These are phyloP conservation scores for Spisula subtruncata DNA, from an alignment of 2,888 invertebrate species.

Conservation along the genomic window DNA sequence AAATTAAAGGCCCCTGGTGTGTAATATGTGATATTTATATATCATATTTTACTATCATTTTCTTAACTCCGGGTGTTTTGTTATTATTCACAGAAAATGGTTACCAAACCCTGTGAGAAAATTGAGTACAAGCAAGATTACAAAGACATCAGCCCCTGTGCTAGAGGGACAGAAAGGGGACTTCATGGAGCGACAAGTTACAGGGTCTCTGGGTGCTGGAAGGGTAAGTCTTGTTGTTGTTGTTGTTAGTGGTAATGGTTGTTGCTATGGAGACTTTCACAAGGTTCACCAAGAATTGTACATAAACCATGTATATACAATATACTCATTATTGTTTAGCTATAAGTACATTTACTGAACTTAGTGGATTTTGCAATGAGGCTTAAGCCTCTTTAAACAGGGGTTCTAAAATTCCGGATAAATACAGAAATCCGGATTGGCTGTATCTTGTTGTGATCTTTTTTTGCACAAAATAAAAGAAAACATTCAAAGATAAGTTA, in stretches of 20 bases:
- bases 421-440: too few species aligned
- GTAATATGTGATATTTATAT: too few species aligned
- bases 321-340: background rate
- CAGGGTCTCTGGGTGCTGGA: conserved; percentile 67
- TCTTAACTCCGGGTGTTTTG: background rate
- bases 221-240: conserved; percentile 59
- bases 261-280: conserved; percentile 1
- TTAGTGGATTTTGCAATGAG: too few species aligned
- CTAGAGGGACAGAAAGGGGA: conserved; percentile 76
- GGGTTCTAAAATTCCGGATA: too few species aligned
- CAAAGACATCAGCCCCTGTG: conserved; percentile 88
- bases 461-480: too few species aligned
- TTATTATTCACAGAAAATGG: conserved; percentile 92
- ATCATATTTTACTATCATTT: too few species aligned
- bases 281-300: background rate
- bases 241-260: background rate
- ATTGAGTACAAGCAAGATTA: conserved; percentile 95
- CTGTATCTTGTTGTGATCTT: too few species aligned
- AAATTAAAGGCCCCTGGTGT: too few species aligned
- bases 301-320: background rate
- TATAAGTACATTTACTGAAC: background rate
- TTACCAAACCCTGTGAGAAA: conserved; percentile 95
- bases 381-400: too few species aligned
- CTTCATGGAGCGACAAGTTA: conserved; percentile 69
- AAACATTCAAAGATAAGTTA: too few species aligned